These are phyloP conservation scores for Siniperca scherzeri DNA, from an alignment of 2,797 vertebrate genomes.

Conservation along the genomic window DNA sequence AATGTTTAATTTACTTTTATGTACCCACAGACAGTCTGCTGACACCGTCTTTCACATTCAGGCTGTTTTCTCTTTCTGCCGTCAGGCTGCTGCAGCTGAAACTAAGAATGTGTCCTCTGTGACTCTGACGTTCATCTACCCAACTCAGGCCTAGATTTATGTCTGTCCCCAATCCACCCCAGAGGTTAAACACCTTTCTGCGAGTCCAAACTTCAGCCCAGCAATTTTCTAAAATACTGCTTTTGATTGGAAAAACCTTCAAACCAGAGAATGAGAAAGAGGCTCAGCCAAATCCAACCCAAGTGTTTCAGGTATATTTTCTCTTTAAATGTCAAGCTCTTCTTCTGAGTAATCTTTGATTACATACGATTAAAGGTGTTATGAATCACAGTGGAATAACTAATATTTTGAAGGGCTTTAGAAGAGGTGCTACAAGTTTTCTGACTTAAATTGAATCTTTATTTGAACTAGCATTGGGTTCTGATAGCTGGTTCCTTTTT, in stretches of 20 bases:
- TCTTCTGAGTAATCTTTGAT: not conserved
- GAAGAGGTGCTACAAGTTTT: not conserved
- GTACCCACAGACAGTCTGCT: not conserved
- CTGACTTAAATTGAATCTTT: too few relatives aligned
- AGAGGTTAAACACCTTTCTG: not conserved
- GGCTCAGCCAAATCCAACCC: not conserved
- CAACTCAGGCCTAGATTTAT: not conserved
- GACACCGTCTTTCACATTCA: not conserved
- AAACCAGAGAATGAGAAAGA: not conserved
- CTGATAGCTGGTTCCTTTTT: not conserved
- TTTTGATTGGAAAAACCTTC: not conserved
- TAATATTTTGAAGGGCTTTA: not conserved
- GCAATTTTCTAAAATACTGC: not conserved
- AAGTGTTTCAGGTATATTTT: not conserved
- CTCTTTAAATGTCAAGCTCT: not conserved
- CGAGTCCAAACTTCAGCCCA: not conserved
- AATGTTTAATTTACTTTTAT: not conserved
- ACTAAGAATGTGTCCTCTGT: conserved; percentile 12
- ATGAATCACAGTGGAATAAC: not conserved
- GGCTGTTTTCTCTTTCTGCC: not conserved
- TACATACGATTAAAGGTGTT: not conserved
- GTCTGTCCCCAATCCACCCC: not conserved
- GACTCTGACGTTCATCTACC: not conserved
- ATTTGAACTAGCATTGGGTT: not conserved
- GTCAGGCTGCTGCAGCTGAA: not conserved